Conservation (phyloP, 2,797 vertebrate genomes). For the Lutjanus campechanus region DNA sequence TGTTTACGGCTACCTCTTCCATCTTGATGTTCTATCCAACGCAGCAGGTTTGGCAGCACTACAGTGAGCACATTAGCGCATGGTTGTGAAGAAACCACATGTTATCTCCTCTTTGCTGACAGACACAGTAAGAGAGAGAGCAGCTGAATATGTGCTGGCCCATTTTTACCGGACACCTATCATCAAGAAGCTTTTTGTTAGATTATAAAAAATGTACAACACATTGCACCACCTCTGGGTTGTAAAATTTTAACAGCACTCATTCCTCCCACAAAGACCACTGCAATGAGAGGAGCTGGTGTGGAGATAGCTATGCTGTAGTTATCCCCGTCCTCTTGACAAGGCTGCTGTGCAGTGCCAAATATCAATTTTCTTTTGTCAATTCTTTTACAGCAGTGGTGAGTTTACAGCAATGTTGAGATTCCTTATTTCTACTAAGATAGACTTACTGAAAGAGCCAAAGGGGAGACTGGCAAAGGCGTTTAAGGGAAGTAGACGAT, state of each 20-base stretch:
- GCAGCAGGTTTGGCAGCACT: constrained; percentile 70
- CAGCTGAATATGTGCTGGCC: constrained; percentile 32
- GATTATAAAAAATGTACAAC: constrained; percentile 71
- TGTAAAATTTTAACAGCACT: constrained; percentile 67
- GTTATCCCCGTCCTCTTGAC: constrained; percentile 36
- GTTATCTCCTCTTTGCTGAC: constrained; percentile 69
- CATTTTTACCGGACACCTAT: constrained; percentile 68
- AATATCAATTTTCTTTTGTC: constrained; percentile 56
- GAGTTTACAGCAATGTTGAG: constrained; percentile 19
- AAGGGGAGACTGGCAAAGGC: neutral
- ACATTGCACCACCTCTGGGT: constrained; percentile 55
- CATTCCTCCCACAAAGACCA: constrained; percentile 52
- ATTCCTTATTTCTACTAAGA: constrained; percentile 8
- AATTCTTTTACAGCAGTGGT: constrained; percentile 1
- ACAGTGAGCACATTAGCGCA: constrained; percentile 65
- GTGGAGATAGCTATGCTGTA: constrained; percentile 38
- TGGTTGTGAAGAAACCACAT: constrained; percentile 63
- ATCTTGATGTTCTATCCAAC: constrained; percentile 76
- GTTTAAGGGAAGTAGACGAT: constrained; percentile 3
- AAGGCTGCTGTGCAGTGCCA: constrained; percentile 23
- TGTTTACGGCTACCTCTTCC: constrained; percentile 71
- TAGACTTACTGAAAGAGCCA: neutral
- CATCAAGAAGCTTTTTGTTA: constrained; percentile 71
- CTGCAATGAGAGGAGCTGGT: constrained; percentile 31
- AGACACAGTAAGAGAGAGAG: constrained; percentile 35